Percentiles rank a stretch among this genome's conserved stretches.
Conservation (phyloP, 2,888 invertebrate species). For the Tortrix viridana region DNA sequence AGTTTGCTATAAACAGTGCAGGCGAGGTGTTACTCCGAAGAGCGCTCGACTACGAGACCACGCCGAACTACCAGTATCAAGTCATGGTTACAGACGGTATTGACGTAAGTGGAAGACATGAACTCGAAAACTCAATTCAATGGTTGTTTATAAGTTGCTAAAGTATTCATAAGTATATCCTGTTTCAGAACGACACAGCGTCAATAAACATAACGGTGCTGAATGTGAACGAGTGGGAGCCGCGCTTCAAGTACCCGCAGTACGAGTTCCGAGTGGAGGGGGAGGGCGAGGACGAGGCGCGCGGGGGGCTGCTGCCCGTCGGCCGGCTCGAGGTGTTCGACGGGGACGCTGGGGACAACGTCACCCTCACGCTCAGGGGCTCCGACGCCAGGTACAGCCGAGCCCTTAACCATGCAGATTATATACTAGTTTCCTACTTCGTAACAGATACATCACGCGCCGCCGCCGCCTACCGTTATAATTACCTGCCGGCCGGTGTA, state of each 20-base stretch:
- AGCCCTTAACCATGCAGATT: too few species aligned
- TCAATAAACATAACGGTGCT: conserved; percentile 91
- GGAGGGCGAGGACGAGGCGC: conserved; percentile 32
- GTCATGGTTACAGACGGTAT: conserved; percentile 92
- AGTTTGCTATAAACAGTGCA: conserved; percentile 90
- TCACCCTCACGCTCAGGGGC: conserved; percentile 89
- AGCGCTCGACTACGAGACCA: conserved; percentile 91
- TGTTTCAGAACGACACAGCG: conserved; percentile 90
- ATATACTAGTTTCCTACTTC: too few species aligned
- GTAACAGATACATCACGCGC: too few species aligned
- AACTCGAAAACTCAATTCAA: not conserved
- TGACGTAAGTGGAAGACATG: conserved; percentile 81
- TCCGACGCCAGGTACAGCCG: conserved; percentile 85
- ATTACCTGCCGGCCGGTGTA: too few species aligned
- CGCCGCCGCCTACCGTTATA: too few species aligned
- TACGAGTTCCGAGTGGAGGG: conserved; percentile 90
- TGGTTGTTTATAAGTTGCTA: not conserved
- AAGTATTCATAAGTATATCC: not conserved
- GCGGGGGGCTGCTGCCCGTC: conserved; percentile 67
- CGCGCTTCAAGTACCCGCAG: conserved; percentile 93
- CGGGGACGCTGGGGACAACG: conserved; percentile 90
- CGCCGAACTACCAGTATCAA: conserved; percentile 88
- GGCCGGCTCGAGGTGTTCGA: conserved; percentile 94
- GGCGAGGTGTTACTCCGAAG: conserved; percentile 92
- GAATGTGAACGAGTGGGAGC: conserved; percentile 97